These are phyloP conservation scores for Erebia aethiops DNA, from an alignment of 2,888 invertebrate species.

Conservation along the genomic window DNA sequence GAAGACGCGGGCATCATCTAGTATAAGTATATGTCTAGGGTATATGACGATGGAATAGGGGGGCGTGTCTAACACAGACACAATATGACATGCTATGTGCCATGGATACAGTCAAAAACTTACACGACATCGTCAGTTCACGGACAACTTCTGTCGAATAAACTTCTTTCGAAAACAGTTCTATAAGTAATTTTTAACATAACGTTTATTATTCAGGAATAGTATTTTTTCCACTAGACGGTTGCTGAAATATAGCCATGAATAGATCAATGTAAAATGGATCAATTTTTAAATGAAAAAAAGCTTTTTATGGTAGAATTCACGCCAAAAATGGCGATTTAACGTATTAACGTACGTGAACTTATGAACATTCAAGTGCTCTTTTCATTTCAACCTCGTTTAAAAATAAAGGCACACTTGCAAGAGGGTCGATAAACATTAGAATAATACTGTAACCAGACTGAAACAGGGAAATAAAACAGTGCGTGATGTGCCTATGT, in stretches of 20 bases:
- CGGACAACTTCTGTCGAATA: constrained; percentile 1
- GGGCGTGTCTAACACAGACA: constrained; percentile 5
- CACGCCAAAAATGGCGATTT: too few relatives aligned
- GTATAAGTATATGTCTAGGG: neutral
- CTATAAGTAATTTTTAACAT: neutral
- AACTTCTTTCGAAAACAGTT: neutral
- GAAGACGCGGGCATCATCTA: neutral
- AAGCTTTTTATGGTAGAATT: too few relatives aligned
- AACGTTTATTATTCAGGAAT: neutral
- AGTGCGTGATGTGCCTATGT: constrained; percentile 61
- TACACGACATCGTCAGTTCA: neutral
- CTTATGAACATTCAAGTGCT: neutral
- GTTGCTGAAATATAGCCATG: too few relatives aligned
- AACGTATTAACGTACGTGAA: neutral
- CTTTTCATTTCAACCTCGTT: neutral
- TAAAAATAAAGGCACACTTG: neutral
- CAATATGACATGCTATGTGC: constrained; percentile 1
- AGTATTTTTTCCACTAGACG: too few relatives aligned
- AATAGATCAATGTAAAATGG: too few relatives aligned
- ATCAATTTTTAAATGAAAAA: too few relatives aligned
- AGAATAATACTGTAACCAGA: constrained; percentile 33
- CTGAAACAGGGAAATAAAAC: constrained; percentile 30
- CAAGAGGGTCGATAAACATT: constrained; percentile 27
- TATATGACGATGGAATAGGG: neutral
- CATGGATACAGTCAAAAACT: neutral